These are phyloP conservation scores for Xestobium rufovillosum DNA, from an alignment of 2,888 invertebrate genomes.

Conservation along the genomic window DNA sequence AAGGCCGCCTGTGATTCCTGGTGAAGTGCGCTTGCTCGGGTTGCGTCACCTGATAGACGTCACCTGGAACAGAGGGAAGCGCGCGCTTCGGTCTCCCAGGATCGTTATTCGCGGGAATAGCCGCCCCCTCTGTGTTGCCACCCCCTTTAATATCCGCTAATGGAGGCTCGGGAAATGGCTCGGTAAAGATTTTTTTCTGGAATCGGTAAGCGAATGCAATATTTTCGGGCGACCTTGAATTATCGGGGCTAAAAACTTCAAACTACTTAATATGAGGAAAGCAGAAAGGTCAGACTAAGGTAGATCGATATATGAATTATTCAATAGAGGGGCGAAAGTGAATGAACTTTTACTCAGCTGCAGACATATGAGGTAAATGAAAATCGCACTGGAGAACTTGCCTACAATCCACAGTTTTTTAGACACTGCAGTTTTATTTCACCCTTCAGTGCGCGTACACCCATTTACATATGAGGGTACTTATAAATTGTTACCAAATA, in stretches of 20 bases:
- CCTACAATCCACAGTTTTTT: too few species aligned
- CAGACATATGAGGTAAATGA: slow-evolving; percentile 42
- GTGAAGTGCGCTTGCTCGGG: slow-evolving; percentile 27
- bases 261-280: slow-evolving; percentile 43
- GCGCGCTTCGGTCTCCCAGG: slow-evolving; percentile 34
- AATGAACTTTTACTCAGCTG: slow-evolving; percentile 42
- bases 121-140: slow-evolving; percentile 39
- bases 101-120: slow-evolving; percentile 44
- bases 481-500: too few species aligned
- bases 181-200: too few species aligned
- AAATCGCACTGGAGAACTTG: slow-evolving; percentile 22
- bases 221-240: slow-evolving; percentile 31
- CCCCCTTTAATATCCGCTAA: slow-evolving; percentile 39
- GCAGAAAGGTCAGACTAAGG: slow-evolving; percentile 44
- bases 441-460: too few species aligned
- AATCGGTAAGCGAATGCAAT: not conserved
- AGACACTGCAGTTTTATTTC: too few species aligned
- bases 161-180: slow-evolving; percentile 35
- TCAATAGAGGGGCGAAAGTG: slow-evolving; percentile 46
- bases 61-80: slow-evolving; percentile 22
- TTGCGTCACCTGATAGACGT: slow-evolving; percentile 19
- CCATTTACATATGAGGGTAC: too few species aligned
- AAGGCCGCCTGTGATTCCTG: slow-evolving; percentile 35
- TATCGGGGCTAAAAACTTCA: slow-evolving; percentile 30
- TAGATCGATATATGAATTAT: slow-evolving; percentile 46